Percentiles rank a stretch among this genome's conserved stretches.
phyloP scores from a whole-genome alignment of 2,113 vertebrate genomes.

The Merops nubicus region DNA sequence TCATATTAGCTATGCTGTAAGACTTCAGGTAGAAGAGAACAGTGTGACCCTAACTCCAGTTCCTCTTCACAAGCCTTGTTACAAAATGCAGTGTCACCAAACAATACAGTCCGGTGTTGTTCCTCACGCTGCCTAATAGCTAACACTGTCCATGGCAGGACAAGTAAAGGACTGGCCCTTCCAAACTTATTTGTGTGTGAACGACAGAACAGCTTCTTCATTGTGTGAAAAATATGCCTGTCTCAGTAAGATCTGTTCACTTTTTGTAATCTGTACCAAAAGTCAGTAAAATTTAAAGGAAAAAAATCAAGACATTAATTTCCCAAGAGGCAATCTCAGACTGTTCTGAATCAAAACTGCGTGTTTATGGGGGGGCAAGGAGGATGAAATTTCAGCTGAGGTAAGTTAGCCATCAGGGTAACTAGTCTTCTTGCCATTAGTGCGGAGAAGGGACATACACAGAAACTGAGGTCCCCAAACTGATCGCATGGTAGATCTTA shows the following conservation, averaged over 20 bases:
- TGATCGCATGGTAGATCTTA: neutral
- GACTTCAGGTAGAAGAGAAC: neutral
- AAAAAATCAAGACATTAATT: neutral
- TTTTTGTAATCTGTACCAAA: neutral
- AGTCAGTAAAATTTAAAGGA: neutral
- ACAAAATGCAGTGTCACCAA: neutral
- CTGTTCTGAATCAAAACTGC: neutral
- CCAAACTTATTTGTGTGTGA: neutral
- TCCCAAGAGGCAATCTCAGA: neutral
- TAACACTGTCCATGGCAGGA: too few species aligned
- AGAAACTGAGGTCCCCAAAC: neutral
- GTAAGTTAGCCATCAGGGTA: neutral
- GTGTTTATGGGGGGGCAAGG: neutral
- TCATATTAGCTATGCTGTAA: neutral
- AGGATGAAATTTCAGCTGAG: neutral
- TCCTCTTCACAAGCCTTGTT: neutral
- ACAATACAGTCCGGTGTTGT: neutral
- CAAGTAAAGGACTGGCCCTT: neutral
- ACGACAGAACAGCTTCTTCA: neutral
- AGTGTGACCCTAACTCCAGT: neutral
- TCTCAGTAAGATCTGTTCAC: neutral
- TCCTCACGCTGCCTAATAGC: neutral
- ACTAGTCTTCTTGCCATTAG: neutral
- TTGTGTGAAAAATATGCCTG: neutral
- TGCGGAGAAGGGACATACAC: neutral